A percentile compares a stretch with the other conserved stretches of the same genome.
phyloP scores from a whole-genome alignment of 2,113 vertebrate genomes.

The Pedetes capensis region DNA sequence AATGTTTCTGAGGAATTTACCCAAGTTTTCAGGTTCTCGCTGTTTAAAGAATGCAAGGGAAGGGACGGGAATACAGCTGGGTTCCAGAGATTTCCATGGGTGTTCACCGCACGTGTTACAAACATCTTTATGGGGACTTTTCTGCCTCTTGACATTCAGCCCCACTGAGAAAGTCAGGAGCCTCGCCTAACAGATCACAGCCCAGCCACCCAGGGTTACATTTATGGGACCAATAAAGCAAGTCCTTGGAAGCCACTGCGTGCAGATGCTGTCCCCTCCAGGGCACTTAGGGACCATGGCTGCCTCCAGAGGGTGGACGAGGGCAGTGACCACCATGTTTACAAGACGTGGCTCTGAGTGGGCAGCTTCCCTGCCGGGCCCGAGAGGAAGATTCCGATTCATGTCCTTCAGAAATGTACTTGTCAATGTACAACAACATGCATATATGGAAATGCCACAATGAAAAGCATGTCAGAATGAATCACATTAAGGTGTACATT shows the following conservation, averaged over 20 bases:
- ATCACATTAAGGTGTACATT: too few relatives aligned
- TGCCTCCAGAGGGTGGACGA: not conserved
- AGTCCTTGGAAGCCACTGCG: not conserved
- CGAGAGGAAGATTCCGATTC: fast-evolving
- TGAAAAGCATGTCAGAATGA: too few relatives aligned
- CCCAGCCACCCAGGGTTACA: not conserved
- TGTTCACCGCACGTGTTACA: not conserved
- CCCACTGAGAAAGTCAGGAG: not conserved
- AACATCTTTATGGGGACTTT: not conserved
- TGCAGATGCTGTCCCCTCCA: not conserved
- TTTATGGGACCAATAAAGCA: not conserved
- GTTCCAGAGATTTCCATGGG: not conserved
- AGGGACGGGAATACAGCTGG: not conserved
- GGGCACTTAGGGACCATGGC: not conserved
- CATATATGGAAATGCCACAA: too few relatives aligned
- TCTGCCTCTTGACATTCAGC: not conserved
- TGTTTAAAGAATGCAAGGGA: not conserved
- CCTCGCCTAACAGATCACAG: not conserved
- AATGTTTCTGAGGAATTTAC: not conserved
- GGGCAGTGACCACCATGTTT: not conserved
- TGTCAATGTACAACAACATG: too few relatives aligned
- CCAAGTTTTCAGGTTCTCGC: not conserved
- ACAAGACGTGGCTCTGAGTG: not conserved
- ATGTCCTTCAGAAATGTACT: not conserved
- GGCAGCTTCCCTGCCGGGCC: not conserved